Percentiles rank a stretch among this genome's conserved stretches.
phyloP scores from a whole-genome alignment of 92 coral and sea anemone species.

The Siderastrea siderea region DNA sequence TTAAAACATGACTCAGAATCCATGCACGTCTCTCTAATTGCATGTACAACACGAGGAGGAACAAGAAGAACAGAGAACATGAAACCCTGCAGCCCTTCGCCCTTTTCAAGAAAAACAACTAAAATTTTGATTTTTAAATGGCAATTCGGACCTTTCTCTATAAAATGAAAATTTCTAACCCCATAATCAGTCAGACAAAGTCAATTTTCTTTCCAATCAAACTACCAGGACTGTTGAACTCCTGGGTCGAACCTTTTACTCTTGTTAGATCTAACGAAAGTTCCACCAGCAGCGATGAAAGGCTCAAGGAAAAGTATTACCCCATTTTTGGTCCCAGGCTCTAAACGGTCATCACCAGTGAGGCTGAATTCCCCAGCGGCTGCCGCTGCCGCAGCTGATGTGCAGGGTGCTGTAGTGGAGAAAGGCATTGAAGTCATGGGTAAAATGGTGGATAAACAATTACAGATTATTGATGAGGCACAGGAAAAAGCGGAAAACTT shows the following conservation, averaged over 20 bases:
- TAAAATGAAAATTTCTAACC: too few relatives aligned
- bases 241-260: not conserved
- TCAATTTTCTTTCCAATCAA: not conserved
- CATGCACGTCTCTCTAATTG: too few relatives aligned
- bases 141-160: too few relatives aligned
- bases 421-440: slow-evolving; percentile 46
- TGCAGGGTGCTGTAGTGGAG: slow-evolving; percentile 37
- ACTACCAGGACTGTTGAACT: not conserved
- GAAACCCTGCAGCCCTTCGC: too few relatives aligned
- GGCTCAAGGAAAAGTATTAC: slow-evolving; percentile 2
- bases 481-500: slow-evolving; percentile 35
- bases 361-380: slow-evolving; percentile 20
- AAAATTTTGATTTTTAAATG: too few relatives aligned
- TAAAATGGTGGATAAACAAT: slow-evolving; percentile 28
- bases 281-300: not conserved
- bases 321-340: not conserved
- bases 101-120: too few relatives aligned
- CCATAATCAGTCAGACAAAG: not conserved
- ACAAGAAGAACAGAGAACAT: too few relatives aligned
- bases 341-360: slow-evolving; percentile 10
- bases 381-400: slow-evolving; percentile 27
- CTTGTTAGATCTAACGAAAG: not conserved
- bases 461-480: slow-evolving; percentile 40
- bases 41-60: too few relatives aligned
- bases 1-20: too few relatives aligned